Evolutionary conservation across 2,113 vertebrate genomes (phyloP), one percentile per base, ranked within the genome.

Genomic region (Hippocampus zosterae): DNA sequence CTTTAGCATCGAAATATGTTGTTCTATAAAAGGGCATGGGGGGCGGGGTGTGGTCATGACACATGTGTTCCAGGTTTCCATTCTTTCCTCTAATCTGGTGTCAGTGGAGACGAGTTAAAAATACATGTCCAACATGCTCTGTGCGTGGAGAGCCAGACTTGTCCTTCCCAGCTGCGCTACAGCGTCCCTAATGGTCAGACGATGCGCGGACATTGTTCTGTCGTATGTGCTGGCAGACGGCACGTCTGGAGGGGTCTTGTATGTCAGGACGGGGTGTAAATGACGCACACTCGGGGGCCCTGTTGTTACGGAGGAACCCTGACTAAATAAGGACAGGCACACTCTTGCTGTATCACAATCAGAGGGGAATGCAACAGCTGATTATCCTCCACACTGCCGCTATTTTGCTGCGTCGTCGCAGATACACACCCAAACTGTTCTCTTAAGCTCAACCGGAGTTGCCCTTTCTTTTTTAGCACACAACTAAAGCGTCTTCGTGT

Each of bases 281-380:
- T 95, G 93, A 95, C 92, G 88, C 92, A 91, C 78, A 65, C 59
- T 79, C 82, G 85, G 84, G 67, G 68, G 84, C 74, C 70, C 84
- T 84, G 80, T 78, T 78, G 93, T 93, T 91, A 92, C 90, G 89
- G 91, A 89, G 87, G 88, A 89, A 88, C 88, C 87, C 91, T 94
- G 93, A 86, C 95, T 95, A 95, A 95, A 95, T 95, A 95, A 92
- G 95, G 95, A 86, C 91, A 93, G 84, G 84, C 90, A 59, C 82
- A 89, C 88, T 89, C 87, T 78, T 86, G 89, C 89, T 92, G 88
- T 91, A 94, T 92, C 94, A 91, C 91, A 84, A 63, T 82, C 83
- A 87, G 83, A 74, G 70, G 70, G 81, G 93, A 94, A 94, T 84
- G 81, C 76, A 91, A 94, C 92, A 95, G 94, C 93, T 93, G 95